Conservation (phyloP, 2,113 vertebrate genomes). For the Rhipidura dahli region DNA sequence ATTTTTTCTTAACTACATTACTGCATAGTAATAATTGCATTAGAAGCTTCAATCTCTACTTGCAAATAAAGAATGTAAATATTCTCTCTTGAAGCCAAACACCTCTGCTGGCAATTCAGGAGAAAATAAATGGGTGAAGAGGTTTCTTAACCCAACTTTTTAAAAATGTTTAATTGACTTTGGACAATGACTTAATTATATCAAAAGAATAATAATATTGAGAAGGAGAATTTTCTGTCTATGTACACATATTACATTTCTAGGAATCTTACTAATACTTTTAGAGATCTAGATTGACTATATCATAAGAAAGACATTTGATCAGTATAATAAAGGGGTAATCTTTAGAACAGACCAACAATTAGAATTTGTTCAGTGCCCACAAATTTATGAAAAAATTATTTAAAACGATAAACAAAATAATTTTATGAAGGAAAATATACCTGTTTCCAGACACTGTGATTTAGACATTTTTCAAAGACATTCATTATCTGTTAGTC, state of each 20-base stretch:
- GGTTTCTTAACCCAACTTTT: background rate
- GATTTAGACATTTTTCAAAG: background rate
- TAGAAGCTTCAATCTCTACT: background rate
- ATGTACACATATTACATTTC: background rate
- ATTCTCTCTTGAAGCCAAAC: background rate
- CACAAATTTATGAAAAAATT: background rate
- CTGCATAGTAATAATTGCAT: background rate
- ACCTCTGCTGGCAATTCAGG: background rate
- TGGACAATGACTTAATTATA: background rate
- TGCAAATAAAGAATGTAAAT: background rate
- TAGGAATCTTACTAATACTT: background rate
- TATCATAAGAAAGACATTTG: background rate
- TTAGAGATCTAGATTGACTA: background rate
- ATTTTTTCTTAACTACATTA: background rate
- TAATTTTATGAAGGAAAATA: background rate
- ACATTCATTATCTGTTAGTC: accelerated
- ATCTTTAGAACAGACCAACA: background rate
- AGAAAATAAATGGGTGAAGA: background rate
- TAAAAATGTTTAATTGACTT: background rate
- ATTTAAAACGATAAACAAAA: background rate
- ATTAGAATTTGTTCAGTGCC: background rate
- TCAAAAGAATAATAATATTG: background rate
- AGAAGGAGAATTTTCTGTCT: background rate
- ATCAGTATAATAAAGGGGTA: background rate
- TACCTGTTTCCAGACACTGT: background rate